A percentile compares a stretch with the other conserved stretches of the same genome.
Evolutionary conservation across 2,113 vertebrate species (phyloP).

Genomic region (Phalacrocorax brasilianus): DNA sequence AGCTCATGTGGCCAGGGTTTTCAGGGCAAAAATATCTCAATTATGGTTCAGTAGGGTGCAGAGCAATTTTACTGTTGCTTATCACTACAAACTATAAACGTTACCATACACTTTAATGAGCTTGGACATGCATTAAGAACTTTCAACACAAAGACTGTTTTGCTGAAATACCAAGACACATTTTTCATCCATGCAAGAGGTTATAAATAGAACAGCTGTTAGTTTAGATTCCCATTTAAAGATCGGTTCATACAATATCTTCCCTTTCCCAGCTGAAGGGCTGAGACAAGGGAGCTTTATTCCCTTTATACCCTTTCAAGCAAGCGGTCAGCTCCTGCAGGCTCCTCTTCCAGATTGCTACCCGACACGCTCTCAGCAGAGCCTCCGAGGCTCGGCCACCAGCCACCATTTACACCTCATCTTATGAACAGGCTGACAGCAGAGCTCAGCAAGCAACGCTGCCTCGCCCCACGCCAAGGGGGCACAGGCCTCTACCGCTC

Average conservation of each 20-base stretch:
- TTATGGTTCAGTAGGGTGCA: background rate
- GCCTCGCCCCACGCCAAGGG: background rate
- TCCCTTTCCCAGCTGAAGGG: background rate
- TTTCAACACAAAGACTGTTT: constrained; percentile 11
- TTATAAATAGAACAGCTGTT: constrained; percentile 57
- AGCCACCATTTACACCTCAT: background rate
- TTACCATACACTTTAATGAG: constrained; percentile 18
- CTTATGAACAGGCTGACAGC: background rate
- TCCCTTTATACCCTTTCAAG: background rate
- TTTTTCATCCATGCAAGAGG: background rate
- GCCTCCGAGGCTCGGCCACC: background rate
- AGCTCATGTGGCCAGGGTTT: constrained; percentile 31
- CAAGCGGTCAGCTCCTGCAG: background rate
- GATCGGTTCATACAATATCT: background rate
- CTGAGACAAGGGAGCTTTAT: constrained; percentile 29
- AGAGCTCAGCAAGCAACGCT: background rate
- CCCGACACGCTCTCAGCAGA: background rate
- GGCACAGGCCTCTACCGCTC: background rate
- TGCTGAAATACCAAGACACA: constrained; percentile 9
- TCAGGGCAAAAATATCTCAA: constrained; percentile 7
- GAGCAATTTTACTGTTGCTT: constrained; percentile 5
- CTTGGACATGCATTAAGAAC: background rate
- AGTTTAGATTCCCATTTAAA: background rate
- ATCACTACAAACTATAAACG: constrained; percentile 9
- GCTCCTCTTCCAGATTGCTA: background rate